Evolutionary conservation across 2,113 vertebrate species (phyloP).

Genomic region (Diadophis punctatus): DNA sequence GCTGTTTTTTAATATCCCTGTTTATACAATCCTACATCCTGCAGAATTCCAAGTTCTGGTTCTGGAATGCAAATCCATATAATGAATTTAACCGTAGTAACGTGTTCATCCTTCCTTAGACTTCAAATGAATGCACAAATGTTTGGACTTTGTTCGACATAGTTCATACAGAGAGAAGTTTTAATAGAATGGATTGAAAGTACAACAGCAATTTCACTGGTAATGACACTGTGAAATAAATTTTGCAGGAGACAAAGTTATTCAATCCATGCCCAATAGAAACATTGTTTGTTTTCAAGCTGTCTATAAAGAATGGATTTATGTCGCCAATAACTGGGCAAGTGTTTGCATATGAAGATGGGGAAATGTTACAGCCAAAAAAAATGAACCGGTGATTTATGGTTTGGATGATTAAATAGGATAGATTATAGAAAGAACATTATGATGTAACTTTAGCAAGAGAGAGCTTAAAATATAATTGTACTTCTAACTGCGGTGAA

Average conservation of each 20-base stretch:
- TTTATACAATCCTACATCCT: neutral
- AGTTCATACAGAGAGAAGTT: neutral
- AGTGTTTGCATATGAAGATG: conserved; percentile 16
- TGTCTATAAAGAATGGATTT: conserved; percentile 25
- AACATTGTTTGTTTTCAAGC: conserved; percentile 22
- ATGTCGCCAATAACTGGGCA: conserved; percentile 35
- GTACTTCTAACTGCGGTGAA: neutral
- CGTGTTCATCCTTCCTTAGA: too few relatives aligned
- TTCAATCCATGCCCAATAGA: conserved; percentile 32
- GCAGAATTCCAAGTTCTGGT: too few relatives aligned
- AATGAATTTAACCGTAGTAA: neutral
- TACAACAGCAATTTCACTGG: neutral
- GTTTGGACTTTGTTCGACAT: neutral
- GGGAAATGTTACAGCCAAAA: neutral
- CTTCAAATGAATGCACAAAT: neutral
- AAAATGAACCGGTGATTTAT: neutral
- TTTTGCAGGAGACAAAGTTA: neutral
- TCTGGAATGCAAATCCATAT: neutral
- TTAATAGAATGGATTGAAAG: conserved; percentile 20
- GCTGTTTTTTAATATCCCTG: neutral
- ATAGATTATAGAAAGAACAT: neutral
- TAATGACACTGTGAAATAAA: neutral
- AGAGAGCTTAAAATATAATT: neutral
- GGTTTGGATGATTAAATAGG: neutral
- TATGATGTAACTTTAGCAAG: neutral